These are phyloP conservation scores for Homarus gammarus DNA, from an alignment of 2,888 invertebrate genomes.

Conservation along the genomic window DNA sequence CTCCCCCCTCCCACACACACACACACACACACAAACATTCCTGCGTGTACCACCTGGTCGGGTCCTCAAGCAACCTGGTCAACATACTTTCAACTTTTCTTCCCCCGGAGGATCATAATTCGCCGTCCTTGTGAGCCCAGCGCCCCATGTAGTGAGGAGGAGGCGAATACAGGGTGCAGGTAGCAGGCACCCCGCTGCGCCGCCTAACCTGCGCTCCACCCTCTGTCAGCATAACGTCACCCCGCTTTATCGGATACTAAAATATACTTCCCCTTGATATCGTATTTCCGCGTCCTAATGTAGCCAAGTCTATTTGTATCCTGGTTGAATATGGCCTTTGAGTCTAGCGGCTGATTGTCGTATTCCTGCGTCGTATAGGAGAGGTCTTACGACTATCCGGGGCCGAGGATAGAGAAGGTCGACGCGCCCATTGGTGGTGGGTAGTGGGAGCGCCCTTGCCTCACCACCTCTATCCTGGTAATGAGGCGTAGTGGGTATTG, in stretches of 20 bases:
- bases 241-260: constrained; percentile 31
- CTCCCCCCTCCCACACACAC: constrained; percentile 4
- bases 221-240: constrained; percentile 58
- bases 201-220: constrained; percentile 50
- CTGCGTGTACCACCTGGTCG: not conserved
- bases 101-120: constrained; percentile 22
- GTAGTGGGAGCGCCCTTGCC: constrained; percentile 45
- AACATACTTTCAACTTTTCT: not conserved
- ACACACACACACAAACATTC: not conserved
- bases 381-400: constrained; percentile 44
- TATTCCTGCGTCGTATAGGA: constrained; percentile 16
- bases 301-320: constrained; percentile 15
- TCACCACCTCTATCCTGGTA: constrained; percentile 22
- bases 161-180: constrained; percentile 17
- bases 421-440: not conserved
- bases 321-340: not conserved
- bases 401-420: constrained; percentile 25
- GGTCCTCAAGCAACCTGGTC: not conserved
- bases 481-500: constrained; percentile 57
- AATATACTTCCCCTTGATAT: not conserved
- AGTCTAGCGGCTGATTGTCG: constrained; percentile 6
- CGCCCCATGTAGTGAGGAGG: not conserved
- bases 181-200: constrained; percentile 63
- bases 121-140: not conserved
- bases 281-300: not conserved